Evolutionary conservation across 2,888 invertebrate genomes (phyloP).

Genomic region (Himalopsyche tibetana): DNA sequence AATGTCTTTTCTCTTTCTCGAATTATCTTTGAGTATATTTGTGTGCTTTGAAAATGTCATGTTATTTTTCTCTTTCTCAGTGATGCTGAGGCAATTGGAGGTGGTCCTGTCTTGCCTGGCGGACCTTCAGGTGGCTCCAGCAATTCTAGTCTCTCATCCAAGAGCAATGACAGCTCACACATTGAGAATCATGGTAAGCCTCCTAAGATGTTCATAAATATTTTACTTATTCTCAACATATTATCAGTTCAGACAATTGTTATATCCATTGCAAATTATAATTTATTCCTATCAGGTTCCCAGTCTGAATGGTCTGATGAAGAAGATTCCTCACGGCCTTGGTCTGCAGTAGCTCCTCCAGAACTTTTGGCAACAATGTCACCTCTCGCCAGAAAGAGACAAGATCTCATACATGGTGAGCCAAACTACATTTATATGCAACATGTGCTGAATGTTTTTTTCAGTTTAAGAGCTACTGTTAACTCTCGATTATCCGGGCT

Average conservation of each 20-base stretch:
- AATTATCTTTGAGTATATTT: no score
- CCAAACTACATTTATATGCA: not conserved
- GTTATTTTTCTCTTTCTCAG: conserved; percentile 67
- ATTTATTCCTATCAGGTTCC: conserved; percentile 69
- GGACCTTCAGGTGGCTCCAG: conserved; percentile 76
- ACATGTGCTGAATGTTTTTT: not conserved
- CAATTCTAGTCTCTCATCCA: conserved; percentile 75
- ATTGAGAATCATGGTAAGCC: conserved; percentile 73
- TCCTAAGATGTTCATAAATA: not conserved
- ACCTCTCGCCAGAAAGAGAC: conserved; percentile 72
- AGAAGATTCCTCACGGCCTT: conserved; percentile 72
- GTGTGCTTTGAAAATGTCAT: no score
- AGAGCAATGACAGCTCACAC: conserved; percentile 75
- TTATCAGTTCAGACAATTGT: not conserved
- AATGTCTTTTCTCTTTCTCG: not conserved
- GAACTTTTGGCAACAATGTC: conserved; percentile 71
- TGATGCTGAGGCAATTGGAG: conserved; percentile 75
- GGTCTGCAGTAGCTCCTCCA: conserved; percentile 74
- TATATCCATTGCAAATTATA: not conserved
- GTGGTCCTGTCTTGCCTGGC: conserved; percentile 65
- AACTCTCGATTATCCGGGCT: no score
- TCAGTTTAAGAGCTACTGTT: not conserved
- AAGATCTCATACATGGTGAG: conserved; percentile 76
- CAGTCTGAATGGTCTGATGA: conserved; percentile 76
- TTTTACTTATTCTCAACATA: not conserved